Evolutionary conservation across 2,113 vertebrate genomes (phyloP).

Genomic region (Oncorhynchus keta): DNA sequence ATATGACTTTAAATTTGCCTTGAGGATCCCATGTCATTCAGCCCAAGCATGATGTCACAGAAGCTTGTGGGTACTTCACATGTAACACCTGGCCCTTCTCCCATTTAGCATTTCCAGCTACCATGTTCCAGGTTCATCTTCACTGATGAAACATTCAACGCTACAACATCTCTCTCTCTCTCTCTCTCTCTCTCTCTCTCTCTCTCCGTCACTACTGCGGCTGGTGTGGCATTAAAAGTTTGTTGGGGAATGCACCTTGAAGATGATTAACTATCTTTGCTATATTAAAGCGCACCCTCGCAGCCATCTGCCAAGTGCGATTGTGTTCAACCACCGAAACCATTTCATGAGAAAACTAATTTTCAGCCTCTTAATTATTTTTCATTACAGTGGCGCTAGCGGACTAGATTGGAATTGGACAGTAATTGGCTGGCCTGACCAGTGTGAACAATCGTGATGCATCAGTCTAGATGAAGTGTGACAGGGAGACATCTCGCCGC

Average conservation of each 20-base stretch:
- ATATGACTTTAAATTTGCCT: neutral
- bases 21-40: neutral
- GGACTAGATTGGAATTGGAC: slow-evolving; percentile 97
- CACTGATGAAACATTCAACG: slow-evolving; percentile 14
- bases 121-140: slow-evolving; percentile 1
- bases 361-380: slow-evolving; percentile 99
- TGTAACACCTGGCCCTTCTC: neutral
- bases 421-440: slow-evolving; percentile 94
- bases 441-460: slow-evolving; percentile 86
- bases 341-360: slow-evolving; percentile 99
- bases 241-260: slow-evolving; percentile 85
- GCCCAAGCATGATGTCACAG: neutral
- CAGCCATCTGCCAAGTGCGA: slow-evolving; percentile 93
- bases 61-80: neutral
- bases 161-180: slow-evolving; percentile 6
- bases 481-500: slow-evolving; percentile 93
- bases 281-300: slow-evolving; percentile 88
- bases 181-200: neutral
- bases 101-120: neutral
- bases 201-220: slow-evolving; percentile 37
- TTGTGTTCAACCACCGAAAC: slow-evolving; percentile 94
- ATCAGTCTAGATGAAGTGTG: slow-evolving; percentile 98
- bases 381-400: slow-evolving; percentile 93
- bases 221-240: slow-evolving; percentile 81
- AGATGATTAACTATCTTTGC: slow-evolving; percentile 93